These are phyloP conservation scores for Pseudopodoces humilis DNA, from an alignment of 2,113 vertebrate species.

Conservation along the genomic window DNA sequence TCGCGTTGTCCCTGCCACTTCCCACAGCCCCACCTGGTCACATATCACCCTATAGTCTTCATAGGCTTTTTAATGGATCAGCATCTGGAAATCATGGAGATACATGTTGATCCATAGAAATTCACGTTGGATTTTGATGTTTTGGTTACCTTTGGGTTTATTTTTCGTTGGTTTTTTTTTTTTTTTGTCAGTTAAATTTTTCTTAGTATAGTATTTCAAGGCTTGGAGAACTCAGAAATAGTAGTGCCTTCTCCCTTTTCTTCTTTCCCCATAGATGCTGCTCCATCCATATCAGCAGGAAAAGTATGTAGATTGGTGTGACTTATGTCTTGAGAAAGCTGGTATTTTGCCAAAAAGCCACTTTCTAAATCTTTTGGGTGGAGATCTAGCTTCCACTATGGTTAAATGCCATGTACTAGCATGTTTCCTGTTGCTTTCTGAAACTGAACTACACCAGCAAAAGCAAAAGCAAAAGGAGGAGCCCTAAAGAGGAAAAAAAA, in stretches of 20 bases:
- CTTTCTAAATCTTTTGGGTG: not conserved
- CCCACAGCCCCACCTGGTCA: not conserved
- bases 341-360: not conserved
- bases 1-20: fast-evolving
- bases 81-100: not conserved
- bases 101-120: too few relatives aligned
- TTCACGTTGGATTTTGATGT: not conserved
- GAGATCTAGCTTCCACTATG: not conserved
- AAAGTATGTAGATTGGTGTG: fast-evolving
- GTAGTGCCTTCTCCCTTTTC: not conserved
- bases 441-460: not conserved
- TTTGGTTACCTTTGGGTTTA: not conserved
- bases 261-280: fast-evolving
- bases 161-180: too few relatives aligned
- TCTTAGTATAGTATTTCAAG: not conserved
- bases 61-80: not conserved
- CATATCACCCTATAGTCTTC: not conserved
- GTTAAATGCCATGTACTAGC: not conserved
- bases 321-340: not conserved
- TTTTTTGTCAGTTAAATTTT: not conserved
- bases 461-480: not conserved
- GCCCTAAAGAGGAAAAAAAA: not conserved
- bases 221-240: not conserved
- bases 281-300: not conserved
- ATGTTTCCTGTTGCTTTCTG: not conserved